Evolutionary conservation across 2,888 invertebrate genomes (phyloP), one percentile per base, ranked within the genome.

Genomic region (Phrixothrix hirtus): DNA sequence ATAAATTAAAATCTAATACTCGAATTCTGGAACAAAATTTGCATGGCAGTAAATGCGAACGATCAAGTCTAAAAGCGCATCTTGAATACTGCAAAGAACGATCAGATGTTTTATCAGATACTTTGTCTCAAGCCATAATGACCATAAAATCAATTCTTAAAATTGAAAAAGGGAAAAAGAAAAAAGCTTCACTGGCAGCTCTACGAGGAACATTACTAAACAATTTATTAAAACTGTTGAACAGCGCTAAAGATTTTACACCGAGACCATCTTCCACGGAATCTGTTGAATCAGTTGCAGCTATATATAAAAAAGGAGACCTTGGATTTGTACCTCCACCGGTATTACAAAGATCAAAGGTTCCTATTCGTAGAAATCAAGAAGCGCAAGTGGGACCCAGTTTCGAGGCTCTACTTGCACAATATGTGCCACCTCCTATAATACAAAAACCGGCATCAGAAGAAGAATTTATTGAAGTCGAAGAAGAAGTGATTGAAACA

Each of bases 281-380:
- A 14, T 69, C 74, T 2, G 59, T 75, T n/a, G 61, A 64, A 6
- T 56, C 51, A 5, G 16, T 52, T 6, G 36, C 75, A 1, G 79
- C 78, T 27, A 75, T 83, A 13, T 87, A 87, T 60, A 75, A 78
- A 37, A 80, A 81, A 57, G 87, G 87, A 7, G 85, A 85, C 68
- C 79, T 86, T 50, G 87, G 87, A 5, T 85, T 87, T 58, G 75
- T 86, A 55, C 85, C 85, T 0, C 83, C 82, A 63, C 70, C 73
- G 4, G 66, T 71, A 0, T 66, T 71, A 17, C 30, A 65, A 13
- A 56, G 71, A 35, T 63, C 70, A 0, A 53, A 37, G 17, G 60
- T 70, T 1, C 74, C 76, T 2, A 64, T 67, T 3, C 61, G 51
- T 15, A 57, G 67, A 41, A 47, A 69, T 26, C 64, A 65, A 30